phyloP scores from a whole-genome alignment of 1,140 invertebrate species.

The Anastrepha obliqua region DNA sequence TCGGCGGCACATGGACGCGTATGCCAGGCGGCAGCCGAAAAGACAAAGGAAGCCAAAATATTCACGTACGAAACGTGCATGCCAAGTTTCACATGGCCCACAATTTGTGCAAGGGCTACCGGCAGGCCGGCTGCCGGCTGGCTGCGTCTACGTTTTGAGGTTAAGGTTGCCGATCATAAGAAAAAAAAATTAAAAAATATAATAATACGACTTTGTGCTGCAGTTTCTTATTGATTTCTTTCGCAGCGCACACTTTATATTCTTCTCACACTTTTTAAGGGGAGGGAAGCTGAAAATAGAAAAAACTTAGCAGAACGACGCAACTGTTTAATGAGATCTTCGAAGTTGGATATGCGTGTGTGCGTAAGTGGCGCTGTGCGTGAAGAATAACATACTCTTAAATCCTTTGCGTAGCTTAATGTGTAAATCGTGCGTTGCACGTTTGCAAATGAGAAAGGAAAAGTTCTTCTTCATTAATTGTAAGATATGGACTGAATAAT shows the following conservation, averaged over 20 bases:
- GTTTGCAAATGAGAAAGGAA: not conserved
- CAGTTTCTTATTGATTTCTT: conserved; percentile 13
- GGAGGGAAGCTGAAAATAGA: not conserved
- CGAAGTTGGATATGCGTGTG: not conserved
- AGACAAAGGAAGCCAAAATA: not conserved
- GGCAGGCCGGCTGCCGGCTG: not conserved
- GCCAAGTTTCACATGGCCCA: conserved; percentile 10
- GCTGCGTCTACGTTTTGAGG: conserved; percentile 18
- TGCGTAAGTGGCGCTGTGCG: not conserved
- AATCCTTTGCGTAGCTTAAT: conserved; percentile 69
- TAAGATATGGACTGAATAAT: not conserved
- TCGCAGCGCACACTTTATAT: not conserved
- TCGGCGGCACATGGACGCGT: not conserved
- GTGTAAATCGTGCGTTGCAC: conserved; percentile 71
- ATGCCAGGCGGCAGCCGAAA: conserved; percentile 18
- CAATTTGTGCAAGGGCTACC: conserved; percentile 28
- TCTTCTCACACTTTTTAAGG: conserved; percentile 39
- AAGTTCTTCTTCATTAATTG: not conserved
- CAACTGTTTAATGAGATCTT: not conserved
- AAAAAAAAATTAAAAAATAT: not conserved
- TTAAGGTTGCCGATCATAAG: conserved; percentile 2
- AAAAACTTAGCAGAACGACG: not conserved
- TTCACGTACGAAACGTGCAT: conserved; percentile 19
- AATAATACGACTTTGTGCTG: not conserved
- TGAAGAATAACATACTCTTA: not conserved